phyloP scores from a whole-genome alignment of 2,797 vertebrate species.

The Brotula barbata region DNA sequence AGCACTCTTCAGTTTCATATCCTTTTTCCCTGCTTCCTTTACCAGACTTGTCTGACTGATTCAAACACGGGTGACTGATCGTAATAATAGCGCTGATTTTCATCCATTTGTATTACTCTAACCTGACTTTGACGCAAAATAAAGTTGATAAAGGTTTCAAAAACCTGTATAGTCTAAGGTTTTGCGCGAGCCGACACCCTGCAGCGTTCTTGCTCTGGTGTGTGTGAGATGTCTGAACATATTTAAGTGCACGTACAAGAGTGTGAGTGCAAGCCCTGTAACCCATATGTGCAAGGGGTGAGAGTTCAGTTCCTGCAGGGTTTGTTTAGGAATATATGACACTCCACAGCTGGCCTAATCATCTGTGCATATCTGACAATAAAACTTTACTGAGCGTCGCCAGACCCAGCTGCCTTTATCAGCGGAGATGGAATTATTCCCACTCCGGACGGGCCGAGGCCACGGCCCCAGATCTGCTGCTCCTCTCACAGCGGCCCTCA shows the following conservation, averaged over 20 bases:
- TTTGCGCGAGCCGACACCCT: slow-evolving; percentile 29
- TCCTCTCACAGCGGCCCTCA: slow-evolving; percentile 58
- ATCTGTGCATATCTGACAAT: slow-evolving; percentile 85
- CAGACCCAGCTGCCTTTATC: slow-evolving; percentile 85
- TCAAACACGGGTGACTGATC: slow-evolving; percentile 53
- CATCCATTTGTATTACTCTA: slow-evolving; percentile 41
- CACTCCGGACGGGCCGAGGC: slow-evolving; percentile 51
- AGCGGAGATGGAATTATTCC: slow-evolving; percentile 72
- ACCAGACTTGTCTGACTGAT: slow-evolving; percentile 21
- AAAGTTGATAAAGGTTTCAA: slow-evolving; percentile 19
- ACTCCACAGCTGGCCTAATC: slow-evolving; percentile 86
- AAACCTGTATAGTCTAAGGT: slow-evolving; percentile 31
- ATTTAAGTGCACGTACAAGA: slow-evolving; percentile 62
- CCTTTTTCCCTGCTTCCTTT: slow-evolving; percentile 70
- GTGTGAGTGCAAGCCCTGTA: slow-evolving; percentile 63
- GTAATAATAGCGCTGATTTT: slow-evolving; percentile 62
- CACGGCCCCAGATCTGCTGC: slow-evolving; percentile 48
- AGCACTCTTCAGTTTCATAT: slow-evolving; percentile 75
- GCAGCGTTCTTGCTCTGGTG: slow-evolving; percentile 45
- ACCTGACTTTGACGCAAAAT: slow-evolving; percentile 46
- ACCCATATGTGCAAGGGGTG: slow-evolving; percentile 74
- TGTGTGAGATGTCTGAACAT: slow-evolving; percentile 60
- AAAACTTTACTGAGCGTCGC: slow-evolving; percentile 87
- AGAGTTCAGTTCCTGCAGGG: slow-evolving; percentile 78
- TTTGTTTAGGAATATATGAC: slow-evolving; percentile 83